Percentiles rank a stretch among this genome's conserved stretches.
phyloP scores from a whole-genome alignment of 2,797 vertebrate genomes.

The Monodelphis domestica region DNA sequence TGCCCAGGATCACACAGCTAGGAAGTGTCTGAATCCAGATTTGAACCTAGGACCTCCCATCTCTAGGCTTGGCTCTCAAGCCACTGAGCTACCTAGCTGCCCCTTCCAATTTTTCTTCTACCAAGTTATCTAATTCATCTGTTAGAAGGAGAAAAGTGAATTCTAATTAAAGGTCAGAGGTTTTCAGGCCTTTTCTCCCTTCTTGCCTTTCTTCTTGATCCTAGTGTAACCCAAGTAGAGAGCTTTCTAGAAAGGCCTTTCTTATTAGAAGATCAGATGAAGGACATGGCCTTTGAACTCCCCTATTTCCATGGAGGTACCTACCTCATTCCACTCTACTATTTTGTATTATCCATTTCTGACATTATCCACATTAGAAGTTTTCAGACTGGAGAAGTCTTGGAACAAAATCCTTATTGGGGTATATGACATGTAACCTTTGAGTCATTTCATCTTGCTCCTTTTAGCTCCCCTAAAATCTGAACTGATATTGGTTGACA shows the following conservation, averaged over 20 bases:
- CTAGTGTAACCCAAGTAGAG: background rate
- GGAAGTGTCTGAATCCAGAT: too few relatives aligned
- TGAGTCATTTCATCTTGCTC: background rate
- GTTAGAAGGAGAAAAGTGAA: too few relatives aligned
- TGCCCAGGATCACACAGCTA: too few relatives aligned
- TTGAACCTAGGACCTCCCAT: too few relatives aligned
- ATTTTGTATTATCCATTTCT: background rate
- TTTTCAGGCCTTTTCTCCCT: background rate
- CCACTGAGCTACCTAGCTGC: too few relatives aligned
- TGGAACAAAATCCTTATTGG: background rate
- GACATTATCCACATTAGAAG: background rate
- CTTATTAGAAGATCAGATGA: background rate
- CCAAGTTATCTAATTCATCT: background rate
- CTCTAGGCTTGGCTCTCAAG: too few relatives aligned
- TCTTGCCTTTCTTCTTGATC: background rate
- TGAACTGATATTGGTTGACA: background rate
- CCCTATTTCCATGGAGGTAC: background rate
- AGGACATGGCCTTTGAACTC: background rate
- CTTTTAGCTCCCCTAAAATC: background rate
- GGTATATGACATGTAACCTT: background rate
- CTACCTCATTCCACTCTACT: background rate
- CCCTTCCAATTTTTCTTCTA: too few relatives aligned
- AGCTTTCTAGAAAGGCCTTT: background rate
- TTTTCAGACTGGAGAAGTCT: background rate
- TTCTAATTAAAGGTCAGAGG: background rate